A percentile compares a stretch with the other conserved stretches of the same genome.
Conservation (phyloP, 1,140 invertebrate genomes). For the Cydia fagiglandana region DNA sequence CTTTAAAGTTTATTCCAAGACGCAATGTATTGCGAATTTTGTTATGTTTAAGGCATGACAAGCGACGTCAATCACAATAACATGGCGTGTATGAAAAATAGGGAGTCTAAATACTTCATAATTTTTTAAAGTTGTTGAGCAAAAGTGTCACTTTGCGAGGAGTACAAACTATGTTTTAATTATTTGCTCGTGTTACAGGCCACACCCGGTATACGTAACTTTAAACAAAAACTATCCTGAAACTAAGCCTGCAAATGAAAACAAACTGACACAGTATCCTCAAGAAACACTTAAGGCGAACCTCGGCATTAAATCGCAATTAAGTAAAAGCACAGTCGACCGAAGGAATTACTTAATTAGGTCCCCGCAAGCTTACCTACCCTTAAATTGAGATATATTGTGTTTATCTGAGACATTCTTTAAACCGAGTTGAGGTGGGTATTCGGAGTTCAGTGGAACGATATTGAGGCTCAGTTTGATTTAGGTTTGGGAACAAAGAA, state of each 20-base stretch:
- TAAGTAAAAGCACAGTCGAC: conserved; percentile 52
- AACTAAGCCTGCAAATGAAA: conserved; percentile 15
- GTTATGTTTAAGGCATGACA: no score
- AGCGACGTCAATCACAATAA: no score
- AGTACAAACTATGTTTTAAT: no score
- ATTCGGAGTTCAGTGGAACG: conserved; percentile 19
- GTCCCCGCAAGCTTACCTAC: conserved; percentile 37
- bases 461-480: background rate
- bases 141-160: no score
- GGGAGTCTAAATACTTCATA: no score
- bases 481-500: background rate
- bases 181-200: no score
- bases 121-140: no score
- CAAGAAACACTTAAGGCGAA: conserved; percentile 36
- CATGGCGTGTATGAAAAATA: no score
- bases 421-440: conserved; percentile 39
- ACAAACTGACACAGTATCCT: conserved; percentile 18
- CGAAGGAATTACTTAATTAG: conserved; percentile 54
- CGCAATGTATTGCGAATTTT: no score
- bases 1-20: no score
- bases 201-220: background rate
- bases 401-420: conserved; percentile 43
- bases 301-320: conserved; percentile 57
- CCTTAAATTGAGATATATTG: conserved; percentile 53
- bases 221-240: conserved; percentile 24